Percentiles rank a stretch among this genome's conserved stretches.
Evolutionary conservation across 2,113 vertebrate genomes (phyloP).

Genomic region (Colossoma macropomum): DNA sequence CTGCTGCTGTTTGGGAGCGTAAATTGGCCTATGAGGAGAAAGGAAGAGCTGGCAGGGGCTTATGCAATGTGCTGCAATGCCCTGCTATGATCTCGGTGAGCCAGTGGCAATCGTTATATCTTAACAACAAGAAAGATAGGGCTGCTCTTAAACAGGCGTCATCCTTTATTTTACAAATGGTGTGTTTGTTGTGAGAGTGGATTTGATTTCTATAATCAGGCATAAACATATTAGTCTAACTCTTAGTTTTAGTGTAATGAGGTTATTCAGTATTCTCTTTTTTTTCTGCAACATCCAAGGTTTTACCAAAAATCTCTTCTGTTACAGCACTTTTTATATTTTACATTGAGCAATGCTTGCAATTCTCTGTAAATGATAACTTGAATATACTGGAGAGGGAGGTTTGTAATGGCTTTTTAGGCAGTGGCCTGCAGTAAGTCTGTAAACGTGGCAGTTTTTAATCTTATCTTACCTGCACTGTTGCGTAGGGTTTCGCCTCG

Average conservation of each 20-base stretch:
- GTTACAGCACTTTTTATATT: too few species aligned
- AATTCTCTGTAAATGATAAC: not conserved
- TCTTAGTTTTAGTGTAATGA: not conserved
- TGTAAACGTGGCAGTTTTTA: slow-evolving; percentile 48
- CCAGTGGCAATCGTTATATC: slow-evolving; percentile 47
- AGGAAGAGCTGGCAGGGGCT: slow-evolving; percentile 55
- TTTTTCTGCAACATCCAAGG: not conserved
- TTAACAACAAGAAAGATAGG: not conserved
- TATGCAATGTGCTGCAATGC: slow-evolving; percentile 71
- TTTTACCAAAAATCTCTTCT: not conserved
- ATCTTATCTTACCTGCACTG: slow-evolving; percentile 54
- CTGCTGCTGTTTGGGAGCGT: slow-evolving; percentile 10
- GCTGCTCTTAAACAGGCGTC: slow-evolving; percentile 55
- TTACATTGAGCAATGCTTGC: not conserved
- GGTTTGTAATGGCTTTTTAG: not conserved
- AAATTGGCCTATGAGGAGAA: slow-evolving; percentile 45
- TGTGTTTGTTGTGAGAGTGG: not conserved
- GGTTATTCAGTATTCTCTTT: not conserved
- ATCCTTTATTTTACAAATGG: slow-evolving; percentile 30
- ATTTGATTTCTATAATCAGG: not conserved
- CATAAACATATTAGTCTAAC: not conserved
- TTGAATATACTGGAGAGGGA: not conserved
- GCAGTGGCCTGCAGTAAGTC: not conserved
- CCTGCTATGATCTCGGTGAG: slow-evolving; percentile 55
- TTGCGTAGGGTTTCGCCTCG: slow-evolving; percentile 63